Percentiles rank a stretch among this genome's conserved stretches.
Evolutionary conservation across 2,113 vertebrate species (phyloP).

Genomic region (Hippoglossus stenolepis): DNA sequence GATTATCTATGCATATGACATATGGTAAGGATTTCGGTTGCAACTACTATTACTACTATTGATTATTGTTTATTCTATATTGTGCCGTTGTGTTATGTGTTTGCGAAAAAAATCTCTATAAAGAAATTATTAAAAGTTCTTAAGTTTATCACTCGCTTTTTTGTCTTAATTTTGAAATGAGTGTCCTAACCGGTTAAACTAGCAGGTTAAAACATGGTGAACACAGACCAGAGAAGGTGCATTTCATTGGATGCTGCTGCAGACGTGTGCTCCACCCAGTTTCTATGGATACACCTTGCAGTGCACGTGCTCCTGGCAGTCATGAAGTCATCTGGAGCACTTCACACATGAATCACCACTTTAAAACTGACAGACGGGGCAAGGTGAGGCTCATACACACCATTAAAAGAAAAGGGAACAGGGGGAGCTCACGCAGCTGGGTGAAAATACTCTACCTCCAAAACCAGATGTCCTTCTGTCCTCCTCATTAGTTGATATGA

Average conservation of each 20-base stretch:
- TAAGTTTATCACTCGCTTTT: too few relatives aligned
- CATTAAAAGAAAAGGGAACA: constrained; percentile 22
- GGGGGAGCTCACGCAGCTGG: too few relatives aligned
- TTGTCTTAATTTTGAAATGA: too few relatives aligned
- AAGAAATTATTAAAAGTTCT: too few relatives aligned
- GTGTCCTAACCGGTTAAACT: too few relatives aligned
- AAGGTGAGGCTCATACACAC: constrained; percentile 17
- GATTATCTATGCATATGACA: too few relatives aligned
- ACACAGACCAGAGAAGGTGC: not conserved
- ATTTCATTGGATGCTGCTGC: not conserved
- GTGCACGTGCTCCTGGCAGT: not conserved
- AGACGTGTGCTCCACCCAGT: constrained; percentile 23
- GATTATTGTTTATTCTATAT: too few relatives aligned
- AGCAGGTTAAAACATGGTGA: not conserved
- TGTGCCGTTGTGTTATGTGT: too few relatives aligned
- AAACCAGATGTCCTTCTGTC: constrained; percentile 28
- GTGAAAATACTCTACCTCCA: too few relatives aligned
- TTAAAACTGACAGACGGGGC: constrained; percentile 21
- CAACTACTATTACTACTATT: too few relatives aligned
- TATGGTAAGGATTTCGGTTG: too few relatives aligned
- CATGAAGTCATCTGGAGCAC: not conserved
- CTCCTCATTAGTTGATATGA: constrained; percentile 39
- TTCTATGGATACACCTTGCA: constrained; percentile 61
- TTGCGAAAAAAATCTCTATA: too few relatives aligned
- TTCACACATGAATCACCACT: constrained; percentile 20